Evolutionary conservation across 2,888 invertebrate genomes (phyloP).

Genomic region (Calliopum simillimum): DNA sequence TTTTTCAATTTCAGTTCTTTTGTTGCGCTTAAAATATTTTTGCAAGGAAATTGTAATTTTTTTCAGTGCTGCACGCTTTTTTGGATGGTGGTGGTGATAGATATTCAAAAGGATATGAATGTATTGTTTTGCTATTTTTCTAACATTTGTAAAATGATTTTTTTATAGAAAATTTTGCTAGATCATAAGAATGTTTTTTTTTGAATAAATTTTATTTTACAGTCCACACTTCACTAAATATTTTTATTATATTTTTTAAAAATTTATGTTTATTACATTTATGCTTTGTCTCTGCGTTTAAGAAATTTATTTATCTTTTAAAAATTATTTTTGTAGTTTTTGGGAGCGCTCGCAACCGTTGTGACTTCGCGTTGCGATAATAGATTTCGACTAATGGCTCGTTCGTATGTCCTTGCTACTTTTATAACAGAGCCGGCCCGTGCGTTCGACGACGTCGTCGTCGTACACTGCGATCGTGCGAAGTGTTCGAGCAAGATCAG

Average conservation of each 20-base stretch:
- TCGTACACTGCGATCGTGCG: slow-evolving; percentile 53
- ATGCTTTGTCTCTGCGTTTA: slow-evolving; percentile 17
- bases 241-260: slow-evolving; percentile 30
- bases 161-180: slow-evolving; percentile 21
- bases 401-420: slow-evolving; percentile 68
- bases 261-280: slow-evolving; percentile 30
- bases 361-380: slow-evolving; percentile 66
- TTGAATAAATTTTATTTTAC: slow-evolving; percentile 19
- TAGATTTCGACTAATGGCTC: slow-evolving; percentile 68
- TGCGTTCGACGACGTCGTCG: slow-evolving; percentile 54
- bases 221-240: slow-evolving; percentile 27
- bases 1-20: slow-evolving; percentile 29
- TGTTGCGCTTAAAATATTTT: slow-evolving; percentile 28
- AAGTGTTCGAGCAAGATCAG: slow-evolving; percentile 54
- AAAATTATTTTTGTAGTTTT: slow-evolving; percentile 38
- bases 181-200: neutral
- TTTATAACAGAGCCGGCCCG: slow-evolving; percentile 65
- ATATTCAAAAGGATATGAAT: slow-evolving; percentile 23
- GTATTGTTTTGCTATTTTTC: neutral
- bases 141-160: neutral
- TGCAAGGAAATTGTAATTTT: slow-evolving; percentile 7
- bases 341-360: slow-evolving; percentile 52
- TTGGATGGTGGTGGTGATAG: slow-evolving; percentile 27
- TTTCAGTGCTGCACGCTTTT: slow-evolving; percentile 17
- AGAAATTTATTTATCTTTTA: slow-evolving; percentile 20